Evolutionary conservation across 2,797 vertebrate species (phyloP).

Genomic region (Sparus aurata): DNA sequence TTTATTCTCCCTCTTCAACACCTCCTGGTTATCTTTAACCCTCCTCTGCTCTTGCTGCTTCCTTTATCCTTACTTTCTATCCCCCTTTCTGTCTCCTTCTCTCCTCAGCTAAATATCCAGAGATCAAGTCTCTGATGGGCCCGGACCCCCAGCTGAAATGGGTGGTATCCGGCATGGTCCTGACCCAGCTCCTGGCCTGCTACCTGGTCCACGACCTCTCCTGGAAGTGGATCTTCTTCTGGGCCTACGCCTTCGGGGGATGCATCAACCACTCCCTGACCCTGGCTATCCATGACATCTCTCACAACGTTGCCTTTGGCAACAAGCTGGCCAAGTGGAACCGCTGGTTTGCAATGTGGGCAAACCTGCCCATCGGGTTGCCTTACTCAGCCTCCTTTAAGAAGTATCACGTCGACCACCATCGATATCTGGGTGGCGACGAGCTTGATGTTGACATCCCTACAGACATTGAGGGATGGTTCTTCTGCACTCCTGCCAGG

Average conservation of each 20-base stretch:
- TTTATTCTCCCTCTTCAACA: not conserved
- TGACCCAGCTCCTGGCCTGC: conserved; percentile 91
- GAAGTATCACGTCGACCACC: conserved; percentile 98
- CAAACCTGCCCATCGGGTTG: conserved; percentile 94
- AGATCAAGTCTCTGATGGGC: conserved; percentile 96
- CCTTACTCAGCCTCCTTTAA: conserved; percentile 97
- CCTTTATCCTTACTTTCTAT: not conserved
- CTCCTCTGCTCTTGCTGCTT: not conserved
- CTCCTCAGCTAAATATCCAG: conserved; percentile 93
- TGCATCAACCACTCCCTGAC: conserved; percentile 97
- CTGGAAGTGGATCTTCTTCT: conserved; percentile 98
- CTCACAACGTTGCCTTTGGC: conserved; percentile 96
- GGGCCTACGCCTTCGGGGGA: conserved; percentile 95
- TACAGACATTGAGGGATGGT: conserved; percentile 94
- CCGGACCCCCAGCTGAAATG: conserved; percentile 95
- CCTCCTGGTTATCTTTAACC: not conserved
- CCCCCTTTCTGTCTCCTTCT: conserved; percentile 23
- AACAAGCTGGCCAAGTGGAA: conserved; percentile 90
- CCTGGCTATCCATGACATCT: conserved; percentile 98
- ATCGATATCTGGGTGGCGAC: conserved; percentile 95
- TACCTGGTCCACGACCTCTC: conserved; percentile 89
- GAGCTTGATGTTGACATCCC: conserved; percentile 94
- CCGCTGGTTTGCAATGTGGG: conserved; percentile 96
- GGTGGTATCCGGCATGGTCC: conserved; percentile 93
- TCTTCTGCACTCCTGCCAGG: conserved; percentile 93